These are phyloP conservation scores for Ondatra zibethicus DNA, from an alignment of 2,113 vertebrate species.

Conservation along the genomic window DNA sequence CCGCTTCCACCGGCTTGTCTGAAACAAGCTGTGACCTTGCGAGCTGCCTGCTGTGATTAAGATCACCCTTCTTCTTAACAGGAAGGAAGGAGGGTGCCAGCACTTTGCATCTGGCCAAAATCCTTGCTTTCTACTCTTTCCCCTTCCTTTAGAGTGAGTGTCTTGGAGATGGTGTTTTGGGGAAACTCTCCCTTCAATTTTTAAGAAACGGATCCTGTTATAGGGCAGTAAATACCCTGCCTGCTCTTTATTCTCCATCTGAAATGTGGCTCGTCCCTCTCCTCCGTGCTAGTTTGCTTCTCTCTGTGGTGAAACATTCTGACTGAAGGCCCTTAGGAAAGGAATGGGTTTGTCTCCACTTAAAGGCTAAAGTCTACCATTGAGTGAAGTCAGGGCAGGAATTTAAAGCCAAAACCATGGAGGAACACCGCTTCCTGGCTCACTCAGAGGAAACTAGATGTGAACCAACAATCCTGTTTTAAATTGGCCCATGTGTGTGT, in stretches of 20 bases:
- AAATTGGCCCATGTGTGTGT: background rate
- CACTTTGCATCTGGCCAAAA: background rate
- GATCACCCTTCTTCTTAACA: background rate
- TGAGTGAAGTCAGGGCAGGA: too few relatives aligned
- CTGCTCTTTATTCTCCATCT: conserved; percentile 15
- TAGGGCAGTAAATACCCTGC: background rate
- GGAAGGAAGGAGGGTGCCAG: background rate
- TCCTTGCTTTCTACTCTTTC: background rate
- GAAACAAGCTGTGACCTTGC: background rate
- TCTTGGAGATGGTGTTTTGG: background rate
- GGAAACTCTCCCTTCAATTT: background rate
- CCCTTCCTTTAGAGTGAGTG: background rate
- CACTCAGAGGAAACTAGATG: background rate
- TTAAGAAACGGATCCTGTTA: background rate
- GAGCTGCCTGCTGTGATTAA: background rate
- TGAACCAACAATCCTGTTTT: background rate
- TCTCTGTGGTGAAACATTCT: background rate
- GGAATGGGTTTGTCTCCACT: background rate
- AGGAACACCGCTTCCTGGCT: background rate
- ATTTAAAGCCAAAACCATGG: background rate
- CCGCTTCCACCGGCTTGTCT: background rate
- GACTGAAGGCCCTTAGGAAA: too few relatives aligned
- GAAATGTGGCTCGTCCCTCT: background rate
- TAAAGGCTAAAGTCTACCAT: background rate
- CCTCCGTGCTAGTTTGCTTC: too few relatives aligned